Base-by-base conservation (phyloP, 2,797 vertebrate genomes). In the Jordanella pulchra region DNA sequence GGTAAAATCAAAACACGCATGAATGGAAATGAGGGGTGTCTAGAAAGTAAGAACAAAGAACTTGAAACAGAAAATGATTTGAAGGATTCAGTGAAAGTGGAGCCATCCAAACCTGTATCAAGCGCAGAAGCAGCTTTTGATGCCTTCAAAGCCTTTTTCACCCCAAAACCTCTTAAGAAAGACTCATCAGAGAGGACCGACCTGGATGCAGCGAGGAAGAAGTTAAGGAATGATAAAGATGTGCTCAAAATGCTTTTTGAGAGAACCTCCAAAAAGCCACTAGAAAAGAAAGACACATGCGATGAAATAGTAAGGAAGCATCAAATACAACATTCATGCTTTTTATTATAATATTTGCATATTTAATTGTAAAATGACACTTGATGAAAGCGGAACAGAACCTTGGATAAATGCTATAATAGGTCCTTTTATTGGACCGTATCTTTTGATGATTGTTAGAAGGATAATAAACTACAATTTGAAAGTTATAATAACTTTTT, bases 111-210 rank as follows among this genome's bases (percentile, higher is more conserved):
- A 81, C 18, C 89, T 0, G 65, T 89, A 51, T 90, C 89, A 25
- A 89, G 90, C 0, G 90, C 95, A 9, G 97, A 99, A 78, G 95
- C 95, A 2, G 95, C 97, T 4, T 92, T 99, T 45, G 97, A 96
- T n/a, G 96, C 95, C n/a, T 96, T 99, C 82, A 99, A 96, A 89
- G 96, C 97, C 50, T 96, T 99, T 68, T 99, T 99, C 79, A 95
- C 94, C 0, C 93, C 93, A 14, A 95, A 95, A 71, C 94, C 96
- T 85, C 81, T 95, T 39, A 97, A 92, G 90, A 97, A 91, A 79
- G 94, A 95, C 69, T 93, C 94, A 1, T 84, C 91, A 1, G 95
- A 97, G 71, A 83, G 90, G 67, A 86, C 92, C 45, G 96, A 97
- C 75, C 88, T 96, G 72, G 96, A 96, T 45, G 93, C 94, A 4